Percentiles rank a stretch among this genome's conserved stretches.
Evolutionary conservation across 2,888 invertebrate genomes (phyloP).

Genomic region (Apodemia mormo): DNA sequence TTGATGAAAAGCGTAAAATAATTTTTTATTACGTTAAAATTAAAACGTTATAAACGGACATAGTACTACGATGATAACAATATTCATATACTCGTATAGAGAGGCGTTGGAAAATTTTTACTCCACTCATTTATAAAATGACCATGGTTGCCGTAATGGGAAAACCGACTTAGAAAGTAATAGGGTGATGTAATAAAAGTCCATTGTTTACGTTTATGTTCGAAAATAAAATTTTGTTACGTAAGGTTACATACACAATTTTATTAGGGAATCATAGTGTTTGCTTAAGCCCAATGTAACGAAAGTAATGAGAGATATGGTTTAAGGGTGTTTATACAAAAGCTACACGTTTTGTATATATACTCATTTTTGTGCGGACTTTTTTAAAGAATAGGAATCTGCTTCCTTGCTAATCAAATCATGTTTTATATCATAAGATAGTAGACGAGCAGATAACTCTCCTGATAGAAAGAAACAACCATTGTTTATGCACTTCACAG

Average conservation of each 20-base stretch:
- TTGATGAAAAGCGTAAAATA: neutral
- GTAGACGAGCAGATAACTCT: too few relatives aligned
- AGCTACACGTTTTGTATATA: too few relatives aligned
- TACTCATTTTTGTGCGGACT: too few relatives aligned
- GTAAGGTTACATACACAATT: neutral
- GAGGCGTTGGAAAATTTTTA: neutral
- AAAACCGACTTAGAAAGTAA: slow-evolving; percentile 11
- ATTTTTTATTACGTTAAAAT: neutral
- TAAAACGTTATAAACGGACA: neutral
- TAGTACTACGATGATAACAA: neutral
- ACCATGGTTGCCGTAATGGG: slow-evolving; percentile 5
- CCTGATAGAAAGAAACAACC: too few relatives aligned
- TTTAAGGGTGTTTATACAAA: slow-evolving; percentile 14
- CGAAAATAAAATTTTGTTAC: slow-evolving; percentile 4
- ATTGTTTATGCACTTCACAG: too few relatives aligned
- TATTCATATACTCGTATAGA: neutral
- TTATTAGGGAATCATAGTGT: neutral
- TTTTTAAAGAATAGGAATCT: too few relatives aligned
- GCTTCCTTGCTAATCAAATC: too few relatives aligned
- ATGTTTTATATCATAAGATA: too few relatives aligned
- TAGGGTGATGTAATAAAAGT: slow-evolving; percentile 5
- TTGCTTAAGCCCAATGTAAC: neutral
- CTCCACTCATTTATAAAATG: slow-evolving; percentile 9
- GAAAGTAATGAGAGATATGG: neutral
- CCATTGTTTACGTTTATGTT: slow-evolving; percentile 5